A percentile compares a stretch with the other conserved stretches of the same genome.
Evolutionary conservation across 2,888 invertebrate genomes (phyloP).

Genomic region (Silvanus unidentatus): DNA sequence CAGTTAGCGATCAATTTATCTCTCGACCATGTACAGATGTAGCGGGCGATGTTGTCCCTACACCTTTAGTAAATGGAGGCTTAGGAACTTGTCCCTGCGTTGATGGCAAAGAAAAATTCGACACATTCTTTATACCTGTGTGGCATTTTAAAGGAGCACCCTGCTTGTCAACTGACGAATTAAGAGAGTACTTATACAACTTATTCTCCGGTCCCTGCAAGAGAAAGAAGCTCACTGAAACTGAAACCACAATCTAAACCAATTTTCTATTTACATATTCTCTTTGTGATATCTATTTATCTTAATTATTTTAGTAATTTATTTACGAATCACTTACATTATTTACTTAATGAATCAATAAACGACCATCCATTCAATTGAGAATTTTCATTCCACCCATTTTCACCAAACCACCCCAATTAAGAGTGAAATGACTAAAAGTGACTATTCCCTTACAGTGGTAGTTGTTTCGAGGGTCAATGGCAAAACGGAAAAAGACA

Average conservation of each 20-base stretch:
- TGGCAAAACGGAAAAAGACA: slow-evolving; percentile 99
- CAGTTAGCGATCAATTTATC: too few species aligned
- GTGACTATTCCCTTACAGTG: slow-evolving; percentile 56
- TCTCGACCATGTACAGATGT: too few species aligned
- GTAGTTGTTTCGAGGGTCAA: slow-evolving; percentile 94
- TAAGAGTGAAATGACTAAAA: too few species aligned
- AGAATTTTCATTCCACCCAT: too few species aligned
- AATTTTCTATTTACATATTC: too few species aligned
- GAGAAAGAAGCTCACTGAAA: neutral
- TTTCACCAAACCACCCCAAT: too few species aligned
- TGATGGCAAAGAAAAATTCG: slow-evolving; percentile 1
- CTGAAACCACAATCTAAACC: too few species aligned
- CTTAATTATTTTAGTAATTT: neutral
- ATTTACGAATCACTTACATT: neutral
- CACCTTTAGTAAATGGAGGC: too few species aligned
- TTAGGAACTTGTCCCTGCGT: too few species aligned
- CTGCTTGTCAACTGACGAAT: slow-evolving; percentile 18
- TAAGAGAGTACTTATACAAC: slow-evolving; percentile 23
- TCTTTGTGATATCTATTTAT: neutral
- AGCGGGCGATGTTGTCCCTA: too few species aligned
- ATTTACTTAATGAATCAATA: neutral
- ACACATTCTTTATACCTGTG: slow-evolving; percentile 25
- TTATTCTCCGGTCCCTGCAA: slow-evolving; percentile 11
- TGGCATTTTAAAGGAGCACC: slow-evolving; percentile 20
- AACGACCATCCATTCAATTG: neutral